These are phyloP conservation scores for Megaptera novaeangliae DNA, from an alignment of 2,113 vertebrate species.

Conservation along the genomic window DNA sequence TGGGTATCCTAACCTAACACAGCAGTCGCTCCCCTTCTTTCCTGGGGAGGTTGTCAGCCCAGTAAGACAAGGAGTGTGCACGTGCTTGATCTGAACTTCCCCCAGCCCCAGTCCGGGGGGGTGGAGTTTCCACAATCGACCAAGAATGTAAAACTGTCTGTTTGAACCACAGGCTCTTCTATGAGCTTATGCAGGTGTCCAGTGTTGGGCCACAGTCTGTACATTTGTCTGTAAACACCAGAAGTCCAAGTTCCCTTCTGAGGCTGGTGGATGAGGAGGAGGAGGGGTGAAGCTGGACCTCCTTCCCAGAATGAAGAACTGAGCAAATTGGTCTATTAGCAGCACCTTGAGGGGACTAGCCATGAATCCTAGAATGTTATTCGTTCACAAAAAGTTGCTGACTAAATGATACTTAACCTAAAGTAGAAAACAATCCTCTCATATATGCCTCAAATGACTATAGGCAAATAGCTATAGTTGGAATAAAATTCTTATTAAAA, in stretches of 20 bases:
- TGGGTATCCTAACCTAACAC: neutral
- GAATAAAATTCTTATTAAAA: neutral
- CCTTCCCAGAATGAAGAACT: neutral
- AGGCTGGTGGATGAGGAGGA: neutral
- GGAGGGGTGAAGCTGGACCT: neutral
- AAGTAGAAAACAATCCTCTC: neutral
- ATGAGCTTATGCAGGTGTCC: neutral
- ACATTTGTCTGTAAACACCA: neutral
- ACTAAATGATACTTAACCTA: neutral
- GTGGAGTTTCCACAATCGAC: neutral
- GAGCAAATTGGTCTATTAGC: neutral
- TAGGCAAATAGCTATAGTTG: neutral
- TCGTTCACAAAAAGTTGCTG: neutral
- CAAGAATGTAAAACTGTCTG: neutral
- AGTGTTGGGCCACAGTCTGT: neutral
- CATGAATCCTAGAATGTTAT: neutral
- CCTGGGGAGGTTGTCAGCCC: neutral
- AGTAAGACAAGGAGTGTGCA: neutral
- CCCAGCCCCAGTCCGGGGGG: neutral
- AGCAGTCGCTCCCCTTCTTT: neutral
- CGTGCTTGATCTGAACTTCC: neutral
- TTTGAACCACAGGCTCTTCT: neutral
- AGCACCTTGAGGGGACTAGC: neutral
- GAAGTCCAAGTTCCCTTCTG: neutral
- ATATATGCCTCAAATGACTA: neutral